Evolutionary conservation across 1,140 invertebrate species (phyloP), one percentile per base, ranked within the genome.

Genomic region (Bilobella aurantiaca): DNA sequence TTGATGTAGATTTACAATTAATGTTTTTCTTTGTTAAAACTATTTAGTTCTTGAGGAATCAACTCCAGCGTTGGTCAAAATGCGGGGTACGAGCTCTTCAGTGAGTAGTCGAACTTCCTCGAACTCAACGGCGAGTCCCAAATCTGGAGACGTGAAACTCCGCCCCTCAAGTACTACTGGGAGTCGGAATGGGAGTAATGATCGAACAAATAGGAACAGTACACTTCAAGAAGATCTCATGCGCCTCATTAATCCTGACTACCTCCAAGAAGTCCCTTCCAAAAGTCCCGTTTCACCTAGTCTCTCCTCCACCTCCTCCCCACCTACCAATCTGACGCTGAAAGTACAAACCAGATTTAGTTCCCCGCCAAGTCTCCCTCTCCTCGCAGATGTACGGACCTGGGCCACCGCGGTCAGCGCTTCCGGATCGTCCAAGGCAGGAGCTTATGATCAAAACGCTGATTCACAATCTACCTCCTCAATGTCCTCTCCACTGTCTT

Each of bases 211-310:
- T 75, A 81, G 81, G 0, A 82, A 81, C 0, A 86, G 82, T 72
- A 89, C 85, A 27, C 78, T 92, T 2, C 87, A 94, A 78, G 90
- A 94, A 75, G 91, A 96, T 74, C 79, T 96, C 1, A 87, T 93
- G 80, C 84, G 88, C 34, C 79, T 96, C 1, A 94, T 96, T 67
- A 89, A 90, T 79, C 89, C 90, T 0, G 91, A 94, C 74, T 84
- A 85, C 66, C 83, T 47, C 14, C 53, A 58, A n/a, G n/a, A n/a
- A 47, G 37, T 47, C 18, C 18, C 49, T 8, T 25, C 30, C 46
- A 57, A 27, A 27, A 31, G 32, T 64, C 29, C 28, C 28, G 14
- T 23, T 16, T 23, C 49, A 23, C 49, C 49, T 53, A 53, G 49
- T 53, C 49, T 53, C 12, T 18, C 14, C 14, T 23, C 49, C 8